Conservation (phyloP, 2,888 invertebrate genomes). For the Apeira syringaria region DNA sequence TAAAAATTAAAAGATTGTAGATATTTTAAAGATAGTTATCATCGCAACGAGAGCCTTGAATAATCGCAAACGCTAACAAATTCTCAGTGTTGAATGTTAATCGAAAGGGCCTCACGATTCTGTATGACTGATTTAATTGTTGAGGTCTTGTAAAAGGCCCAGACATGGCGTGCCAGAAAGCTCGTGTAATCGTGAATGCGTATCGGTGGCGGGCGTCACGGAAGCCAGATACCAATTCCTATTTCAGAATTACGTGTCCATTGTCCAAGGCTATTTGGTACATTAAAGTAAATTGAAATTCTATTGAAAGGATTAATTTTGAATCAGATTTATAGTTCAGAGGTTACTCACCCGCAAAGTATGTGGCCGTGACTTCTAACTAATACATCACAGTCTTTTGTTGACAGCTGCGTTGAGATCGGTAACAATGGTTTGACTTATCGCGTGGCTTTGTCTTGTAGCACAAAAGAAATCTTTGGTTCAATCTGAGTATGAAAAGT, state of each 20-base stretch:
- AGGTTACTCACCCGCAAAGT: slow-evolving; percentile 60
- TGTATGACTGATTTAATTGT: slow-evolving; percentile 34
- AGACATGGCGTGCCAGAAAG: slow-evolving; percentile 33
- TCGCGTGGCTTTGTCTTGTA: slow-evolving; percentile 3
- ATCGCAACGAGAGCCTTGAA: slow-evolving; percentile 17
- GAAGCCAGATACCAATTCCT: slow-evolving; percentile 50
- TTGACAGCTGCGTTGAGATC: slow-evolving; percentile 40
- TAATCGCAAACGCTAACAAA: slow-evolving; percentile 13
- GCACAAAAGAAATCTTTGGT: slow-evolving; percentile 2
- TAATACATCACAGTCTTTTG: slow-evolving; percentile 50
- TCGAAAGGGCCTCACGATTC: slow-evolving; percentile 47
- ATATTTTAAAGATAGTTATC: slow-evolving; percentile 9
- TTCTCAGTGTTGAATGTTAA: slow-evolving; percentile 37
- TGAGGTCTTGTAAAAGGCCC: slow-evolving; percentile 29
- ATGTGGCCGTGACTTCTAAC: slow-evolving; percentile 44
- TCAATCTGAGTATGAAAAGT: slow-evolving; percentile 1
- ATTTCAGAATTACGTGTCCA: slow-evolving; percentile 33
- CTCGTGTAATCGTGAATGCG: slow-evolving; percentile 41
- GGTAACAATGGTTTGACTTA: slow-evolving; percentile 27
- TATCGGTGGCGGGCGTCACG: slow-evolving; percentile 44
- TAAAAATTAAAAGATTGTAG: slow-evolving; percentile 7
- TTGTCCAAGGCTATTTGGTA: slow-evolving; percentile 23
- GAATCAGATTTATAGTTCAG: slow-evolving; percentile 46
- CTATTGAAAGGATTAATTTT: slow-evolving; percentile 54
- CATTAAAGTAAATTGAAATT: slow-evolving; percentile 37